A percentile compares a stretch with the other conserved stretches of the same genome.
These are phyloP conservation scores for Sepioteuthis lessoniana DNA, from an alignment of 2,888 invertebrate genomes.

Conservation along the genomic window DNA sequence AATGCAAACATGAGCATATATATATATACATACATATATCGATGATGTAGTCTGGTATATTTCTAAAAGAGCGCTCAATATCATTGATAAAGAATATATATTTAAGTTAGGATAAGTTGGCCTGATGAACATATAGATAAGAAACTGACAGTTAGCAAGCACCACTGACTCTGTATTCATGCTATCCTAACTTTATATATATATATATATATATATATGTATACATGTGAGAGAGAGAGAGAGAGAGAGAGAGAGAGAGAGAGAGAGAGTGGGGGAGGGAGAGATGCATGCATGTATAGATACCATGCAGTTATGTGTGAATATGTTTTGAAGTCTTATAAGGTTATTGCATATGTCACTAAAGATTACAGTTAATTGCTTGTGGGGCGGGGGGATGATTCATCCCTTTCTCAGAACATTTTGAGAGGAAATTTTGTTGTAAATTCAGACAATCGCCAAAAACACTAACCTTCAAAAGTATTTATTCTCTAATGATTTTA, in stretches of 20 bases:
- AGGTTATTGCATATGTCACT: not conserved
- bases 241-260: not conserved
- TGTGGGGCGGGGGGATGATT: not conserved
- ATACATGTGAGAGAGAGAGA: not conserved
- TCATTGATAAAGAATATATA: no score
- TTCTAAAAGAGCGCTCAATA: no score
- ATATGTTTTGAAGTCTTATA: not conserved
- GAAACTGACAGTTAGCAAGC: no score
- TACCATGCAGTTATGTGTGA: not conserved
- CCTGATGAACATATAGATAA: no score
- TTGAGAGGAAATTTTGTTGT: not conserved
- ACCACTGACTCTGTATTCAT: no score
- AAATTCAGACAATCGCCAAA: not conserved
- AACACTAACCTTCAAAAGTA: not conserved
- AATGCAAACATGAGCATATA: not conserved
- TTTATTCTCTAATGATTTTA: not conserved
- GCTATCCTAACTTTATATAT: not conserved
- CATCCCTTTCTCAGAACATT: not conserved
- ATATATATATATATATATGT: slow-evolving; percentile 25
- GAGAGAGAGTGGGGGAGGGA: not conserved
- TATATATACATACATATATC: not conserved
- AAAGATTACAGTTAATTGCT: not conserved
- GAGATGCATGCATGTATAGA: not conserved
- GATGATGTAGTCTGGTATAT: no score
- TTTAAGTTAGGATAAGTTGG: no score